These are phyloP conservation scores for Cantharis lateralis DNA, from an alignment of 2,888 invertebrate species.

Conservation along the genomic window DNA sequence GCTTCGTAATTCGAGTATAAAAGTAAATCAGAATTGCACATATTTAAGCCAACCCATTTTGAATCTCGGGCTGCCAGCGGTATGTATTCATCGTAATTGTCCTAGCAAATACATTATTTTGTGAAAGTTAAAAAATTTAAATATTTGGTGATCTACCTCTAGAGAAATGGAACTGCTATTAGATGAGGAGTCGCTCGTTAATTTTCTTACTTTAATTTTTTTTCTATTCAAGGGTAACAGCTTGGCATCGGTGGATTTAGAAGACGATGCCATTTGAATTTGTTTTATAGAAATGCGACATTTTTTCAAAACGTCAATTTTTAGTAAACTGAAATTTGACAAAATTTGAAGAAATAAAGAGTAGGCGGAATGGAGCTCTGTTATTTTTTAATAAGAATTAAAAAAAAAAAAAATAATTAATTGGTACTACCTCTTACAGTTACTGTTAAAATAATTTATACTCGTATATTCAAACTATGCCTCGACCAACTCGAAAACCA, in stretches of 20 bases:
- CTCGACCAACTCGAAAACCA: no score
- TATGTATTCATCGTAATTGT: conserved; percentile 34
- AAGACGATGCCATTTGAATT: not conserved
- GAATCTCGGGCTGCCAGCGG: conserved; percentile 59
- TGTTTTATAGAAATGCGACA: not conserved
- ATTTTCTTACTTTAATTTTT: not conserved
- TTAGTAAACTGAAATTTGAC: not conserved
- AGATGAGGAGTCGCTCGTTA: not conserved
- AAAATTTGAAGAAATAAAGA: not conserved
- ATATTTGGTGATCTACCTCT: not conserved
- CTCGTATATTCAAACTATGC: no score
- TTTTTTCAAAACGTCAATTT: not conserved
- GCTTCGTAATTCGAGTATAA: conserved; percentile 14
- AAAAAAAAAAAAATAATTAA: no score
- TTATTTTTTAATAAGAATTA: no score
- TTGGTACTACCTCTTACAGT: no score
- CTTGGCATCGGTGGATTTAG: not conserved
- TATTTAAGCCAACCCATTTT: conserved; percentile 56
- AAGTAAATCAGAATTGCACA: conserved; percentile 43
- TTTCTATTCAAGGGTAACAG: not conserved
- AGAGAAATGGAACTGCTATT: not conserved
- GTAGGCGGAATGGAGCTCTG: not conserved
- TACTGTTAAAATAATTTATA: no score
- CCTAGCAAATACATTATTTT: conserved; percentile 3
- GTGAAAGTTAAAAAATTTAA: not conserved